phyloP scores from a whole-genome alignment of 2,888 invertebrate genomes.

The Adelphocoris suturalis region DNA sequence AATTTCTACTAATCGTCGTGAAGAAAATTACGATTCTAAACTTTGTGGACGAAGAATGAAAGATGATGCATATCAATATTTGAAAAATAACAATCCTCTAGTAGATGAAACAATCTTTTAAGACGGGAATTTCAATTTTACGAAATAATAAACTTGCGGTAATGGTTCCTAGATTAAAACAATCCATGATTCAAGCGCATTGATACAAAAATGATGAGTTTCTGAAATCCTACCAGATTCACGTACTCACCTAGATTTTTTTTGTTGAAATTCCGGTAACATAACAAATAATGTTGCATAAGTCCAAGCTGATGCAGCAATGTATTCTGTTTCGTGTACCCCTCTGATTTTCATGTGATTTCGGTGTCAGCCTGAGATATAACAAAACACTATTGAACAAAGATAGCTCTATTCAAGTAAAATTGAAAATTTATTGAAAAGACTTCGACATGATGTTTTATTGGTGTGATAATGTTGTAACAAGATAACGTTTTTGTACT shows the following conservation, averaged over 20 bases:
- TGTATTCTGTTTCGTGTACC: neutral
- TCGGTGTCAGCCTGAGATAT: neutral
- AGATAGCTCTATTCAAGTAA: too few species aligned
- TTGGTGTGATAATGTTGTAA: conserved; percentile 9
- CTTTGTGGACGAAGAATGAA: neutral
- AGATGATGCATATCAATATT: neutral
- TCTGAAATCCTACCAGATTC: too few species aligned
- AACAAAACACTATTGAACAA: neutral
- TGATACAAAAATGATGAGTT: too few species aligned
- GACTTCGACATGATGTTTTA: conserved; percentile 2
- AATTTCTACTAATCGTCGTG: too few species aligned
- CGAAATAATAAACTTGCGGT: neutral
- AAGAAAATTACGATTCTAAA: neutral
- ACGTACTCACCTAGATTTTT: too few species aligned
- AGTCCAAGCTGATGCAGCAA: conserved; percentile 26
- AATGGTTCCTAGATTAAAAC: neutral
- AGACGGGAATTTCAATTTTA: neutral
- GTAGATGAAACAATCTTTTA: neutral
- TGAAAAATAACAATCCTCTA: neutral
- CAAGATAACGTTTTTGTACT: conserved; percentile 27
- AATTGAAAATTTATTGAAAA: neutral
- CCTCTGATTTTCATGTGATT: neutral
- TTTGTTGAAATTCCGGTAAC: too few species aligned
- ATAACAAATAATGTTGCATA: neutral
- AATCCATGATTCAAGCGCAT: too few species aligned